A percentile compares a stretch with the other conserved stretches of the same genome.
phyloP scores from a whole-genome alignment of 2,113 vertebrate species.

The Gyps fulvus region DNA sequence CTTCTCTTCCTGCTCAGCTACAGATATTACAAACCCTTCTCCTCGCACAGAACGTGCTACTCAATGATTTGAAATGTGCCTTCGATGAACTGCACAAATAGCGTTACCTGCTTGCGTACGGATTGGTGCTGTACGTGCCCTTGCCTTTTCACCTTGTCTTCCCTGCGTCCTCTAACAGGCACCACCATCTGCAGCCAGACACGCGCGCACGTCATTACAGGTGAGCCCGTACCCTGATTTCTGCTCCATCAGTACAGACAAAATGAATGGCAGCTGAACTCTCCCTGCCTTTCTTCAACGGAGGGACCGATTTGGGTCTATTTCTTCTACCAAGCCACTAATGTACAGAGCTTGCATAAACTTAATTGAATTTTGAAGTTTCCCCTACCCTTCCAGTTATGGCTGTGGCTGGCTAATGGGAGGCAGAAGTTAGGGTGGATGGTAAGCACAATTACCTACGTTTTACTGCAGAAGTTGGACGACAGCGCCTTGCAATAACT shows the following conservation, averaged over 20 bases:
- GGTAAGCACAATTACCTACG: background rate
- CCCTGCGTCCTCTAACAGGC: background rate
- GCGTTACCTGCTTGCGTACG: background rate
- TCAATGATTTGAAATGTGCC: background rate
- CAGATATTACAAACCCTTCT: background rate
- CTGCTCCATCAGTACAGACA: background rate
- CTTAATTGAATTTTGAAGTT: background rate
- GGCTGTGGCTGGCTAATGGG: fast-evolving
- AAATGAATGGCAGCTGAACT: fast-evolving
- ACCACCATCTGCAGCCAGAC: background rate
- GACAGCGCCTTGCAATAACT: background rate
- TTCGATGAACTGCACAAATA: background rate
- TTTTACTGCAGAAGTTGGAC: background rate
- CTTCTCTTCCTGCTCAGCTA: background rate
- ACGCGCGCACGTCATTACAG: fast-evolving
- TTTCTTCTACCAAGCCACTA: background rate
- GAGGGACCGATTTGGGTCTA: background rate
- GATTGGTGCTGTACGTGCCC: fast-evolving
- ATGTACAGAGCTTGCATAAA: background rate
- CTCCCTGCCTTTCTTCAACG: background rate
- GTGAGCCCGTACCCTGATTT: background rate
- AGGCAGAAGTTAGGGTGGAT: background rate
- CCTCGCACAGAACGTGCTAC: background rate
- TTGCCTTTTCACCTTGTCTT: background rate
- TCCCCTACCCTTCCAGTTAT: background rate